phyloP scores from a whole-genome alignment of 2,113 vertebrate species.

The Nannobrachium achirus region DNA sequence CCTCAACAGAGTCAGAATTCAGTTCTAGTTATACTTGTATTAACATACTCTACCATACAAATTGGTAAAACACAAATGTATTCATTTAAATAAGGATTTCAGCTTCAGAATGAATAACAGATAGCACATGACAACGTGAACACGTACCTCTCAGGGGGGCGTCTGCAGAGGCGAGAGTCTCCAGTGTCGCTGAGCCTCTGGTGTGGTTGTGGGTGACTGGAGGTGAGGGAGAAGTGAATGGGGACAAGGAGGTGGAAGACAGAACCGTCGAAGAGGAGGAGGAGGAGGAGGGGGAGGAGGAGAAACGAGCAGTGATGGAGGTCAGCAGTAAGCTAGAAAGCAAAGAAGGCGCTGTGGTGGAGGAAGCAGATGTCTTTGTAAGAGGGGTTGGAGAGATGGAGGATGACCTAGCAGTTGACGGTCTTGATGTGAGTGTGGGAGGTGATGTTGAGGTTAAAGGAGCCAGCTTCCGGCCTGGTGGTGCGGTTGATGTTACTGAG shows the following conservation, averaged over 20 bases:
- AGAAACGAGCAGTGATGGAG: not conserved
- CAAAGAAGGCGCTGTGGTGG: constrained; percentile 3
- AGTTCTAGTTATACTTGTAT: no score
- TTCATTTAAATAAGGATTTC: not conserved
- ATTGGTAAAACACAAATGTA: no score
- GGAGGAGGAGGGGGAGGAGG: not conserved
- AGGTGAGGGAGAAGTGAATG: constrained; percentile 1
- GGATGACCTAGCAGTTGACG: constrained; percentile 4
- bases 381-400: constrained; percentile 1
- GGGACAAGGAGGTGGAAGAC: constrained; percentile 8
- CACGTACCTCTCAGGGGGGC: constrained; percentile 18
- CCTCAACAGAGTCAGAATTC: no score
- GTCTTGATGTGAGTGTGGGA: not conserved
- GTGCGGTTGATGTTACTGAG: not conserved
- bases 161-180: not conserved
- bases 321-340: constrained; percentile 3
- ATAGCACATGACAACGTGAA: not conserved
- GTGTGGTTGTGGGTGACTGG: not conserved
- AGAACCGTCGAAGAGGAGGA: not conserved
- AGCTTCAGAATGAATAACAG: constrained; percentile 3
- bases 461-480: not conserved
- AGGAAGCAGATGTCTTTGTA: not conserved
- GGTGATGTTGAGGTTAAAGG: not conserved
- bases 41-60: no score
- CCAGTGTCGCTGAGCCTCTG: not conserved